phyloP scores from a whole-genome alignment of 2,888 invertebrate species.

The Parthenolecanium corni region DNA sequence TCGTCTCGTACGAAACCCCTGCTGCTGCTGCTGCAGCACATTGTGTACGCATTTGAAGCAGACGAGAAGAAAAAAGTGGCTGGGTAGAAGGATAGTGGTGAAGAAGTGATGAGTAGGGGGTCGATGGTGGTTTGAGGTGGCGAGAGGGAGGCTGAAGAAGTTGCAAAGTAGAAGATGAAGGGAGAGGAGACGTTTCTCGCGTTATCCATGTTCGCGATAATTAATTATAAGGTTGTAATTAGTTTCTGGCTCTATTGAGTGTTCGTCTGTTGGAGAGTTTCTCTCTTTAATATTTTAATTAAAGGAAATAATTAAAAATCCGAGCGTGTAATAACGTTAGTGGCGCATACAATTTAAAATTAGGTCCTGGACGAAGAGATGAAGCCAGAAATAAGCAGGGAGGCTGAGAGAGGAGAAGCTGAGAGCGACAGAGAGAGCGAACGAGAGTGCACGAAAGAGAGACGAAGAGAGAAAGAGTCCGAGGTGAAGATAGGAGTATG shows the following conservation, averaged over 20 bases:
- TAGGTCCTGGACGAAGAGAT: conserved; percentile 11
- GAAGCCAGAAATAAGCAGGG: background rate
- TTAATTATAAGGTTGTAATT: conserved; percentile 26
- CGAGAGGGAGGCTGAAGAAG: no score
- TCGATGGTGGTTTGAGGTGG: conserved; percentile 1
- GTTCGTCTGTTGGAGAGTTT: conserved; percentile 24
- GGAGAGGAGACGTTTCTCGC: conserved; percentile 14
- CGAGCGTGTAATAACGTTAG: conserved; percentile 26
- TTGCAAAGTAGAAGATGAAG: no score
- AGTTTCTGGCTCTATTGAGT: conserved; percentile 25
- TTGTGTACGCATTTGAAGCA: background rate
- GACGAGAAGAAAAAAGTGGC: no score
- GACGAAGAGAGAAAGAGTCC: no score
- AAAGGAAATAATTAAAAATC: conserved; percentile 26
- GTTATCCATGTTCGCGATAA: conserved; percentile 24
- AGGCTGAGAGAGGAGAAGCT: no score
- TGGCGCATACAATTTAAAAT: conserved; percentile 25
- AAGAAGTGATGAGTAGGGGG: background rate
- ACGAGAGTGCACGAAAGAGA: no score
- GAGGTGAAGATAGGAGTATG: no score
- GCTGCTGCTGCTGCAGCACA: background rate
- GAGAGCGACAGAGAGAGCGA: no score
- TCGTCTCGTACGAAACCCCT: background rate
- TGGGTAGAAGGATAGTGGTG: no score
- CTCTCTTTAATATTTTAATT: conserved; percentile 26